A percentile compares a stretch with the other conserved stretches of the same genome.
Conservation (phyloP, 1,140 invertebrate species). For the Physella acuta region DNA sequence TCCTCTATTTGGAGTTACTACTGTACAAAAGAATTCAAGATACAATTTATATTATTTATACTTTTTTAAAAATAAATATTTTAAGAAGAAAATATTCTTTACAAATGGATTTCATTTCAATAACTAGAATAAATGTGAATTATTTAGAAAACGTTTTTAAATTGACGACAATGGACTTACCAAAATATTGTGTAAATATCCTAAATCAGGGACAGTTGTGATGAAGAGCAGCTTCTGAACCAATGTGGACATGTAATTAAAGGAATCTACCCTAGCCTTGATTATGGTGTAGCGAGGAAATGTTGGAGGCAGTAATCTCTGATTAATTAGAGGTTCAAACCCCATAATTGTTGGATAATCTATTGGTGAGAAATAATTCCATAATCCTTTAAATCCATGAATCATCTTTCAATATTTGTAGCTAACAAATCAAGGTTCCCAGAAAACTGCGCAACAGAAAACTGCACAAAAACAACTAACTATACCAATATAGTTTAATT, state of each 20-base stretch:
- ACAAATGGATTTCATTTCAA: background rate
- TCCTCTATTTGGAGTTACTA: too few relatives aligned
- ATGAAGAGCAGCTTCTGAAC: conserved; percentile 78
- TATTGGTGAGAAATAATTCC: conserved; percentile 29
- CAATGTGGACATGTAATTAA: conserved; percentile 75
- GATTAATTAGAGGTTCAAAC: conserved; percentile 93
- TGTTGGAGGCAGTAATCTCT: conserved; percentile 91
- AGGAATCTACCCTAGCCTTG: conserved; percentile 77
- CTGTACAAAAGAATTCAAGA: too few relatives aligned
- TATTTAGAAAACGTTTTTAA: background rate
- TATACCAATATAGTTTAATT: background rate
- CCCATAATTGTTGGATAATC: conserved; percentile 64
- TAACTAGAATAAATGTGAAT: background rate
- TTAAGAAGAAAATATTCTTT: conserved; percentile 13
- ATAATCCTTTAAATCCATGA: too few relatives aligned
- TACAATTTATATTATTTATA: too few relatives aligned
- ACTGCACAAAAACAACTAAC: background rate
- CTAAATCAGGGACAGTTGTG: conserved; percentile 78
- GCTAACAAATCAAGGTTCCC: too few relatives aligned
- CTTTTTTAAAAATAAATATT: too few relatives aligned
- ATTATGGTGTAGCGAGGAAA: conserved; percentile 96
- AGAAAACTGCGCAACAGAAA: background rate
- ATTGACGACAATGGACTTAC: conserved; percentile 64
- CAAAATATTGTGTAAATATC: conserved; percentile 79
- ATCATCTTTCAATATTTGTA: too few relatives aligned